Evolutionary conservation across 2,113 vertebrate genomes (phyloP), one percentile per base, ranked within the genome.

Genomic region (Ifrita kowaldi): DNA sequence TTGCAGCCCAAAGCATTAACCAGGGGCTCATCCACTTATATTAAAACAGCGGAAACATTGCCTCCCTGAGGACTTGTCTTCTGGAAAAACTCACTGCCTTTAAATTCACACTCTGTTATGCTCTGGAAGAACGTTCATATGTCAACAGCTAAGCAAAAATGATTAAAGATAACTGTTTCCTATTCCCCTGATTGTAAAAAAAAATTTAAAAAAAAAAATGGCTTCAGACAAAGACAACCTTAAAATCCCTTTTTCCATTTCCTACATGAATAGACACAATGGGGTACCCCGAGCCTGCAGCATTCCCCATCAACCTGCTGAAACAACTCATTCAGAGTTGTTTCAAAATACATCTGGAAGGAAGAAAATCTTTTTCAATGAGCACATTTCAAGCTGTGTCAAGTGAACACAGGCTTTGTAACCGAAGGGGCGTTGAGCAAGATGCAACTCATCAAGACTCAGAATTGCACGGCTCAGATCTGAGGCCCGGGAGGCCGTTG

Each of bases 361-460:
- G 76, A 92, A 87, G 80, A 64, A 83, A 87, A 55, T 19, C 79
- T 68, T 92, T 93, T 67, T 87, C 81, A 97, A 77, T 47, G 33
- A 96, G 93, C 42, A 87, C 78, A 92, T 94, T 97, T 97, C 93
- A 96, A 87, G 91, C 87, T 55, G 74, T 92, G 79, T 95, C 80
- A 89, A 93, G 89, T 74, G 93, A 85, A 94, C 84, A 85, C 41
- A 28, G 89, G 50, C 91, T 94, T 87, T 92, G 81, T 65, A 84
- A 89, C 59, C 13, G 2, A 89, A 87, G 94, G 96, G 53, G 49
- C 85, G 80, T 93, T 9, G 53, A 84, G 88, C 71, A 70, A 97
- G 94, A 90, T 65, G 74, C 79, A 74, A 26, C 92, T 89, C 87
- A 80, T 89, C 90, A 95, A 89, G 74, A 30, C 96, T 57, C 28